A percentile compares a stretch with the other conserved stretches of the same genome.
These are phyloP conservation scores for Orycteropus afer DNA, from an alignment of 2,113 vertebrate genomes.

Conservation along the genomic window DNA sequence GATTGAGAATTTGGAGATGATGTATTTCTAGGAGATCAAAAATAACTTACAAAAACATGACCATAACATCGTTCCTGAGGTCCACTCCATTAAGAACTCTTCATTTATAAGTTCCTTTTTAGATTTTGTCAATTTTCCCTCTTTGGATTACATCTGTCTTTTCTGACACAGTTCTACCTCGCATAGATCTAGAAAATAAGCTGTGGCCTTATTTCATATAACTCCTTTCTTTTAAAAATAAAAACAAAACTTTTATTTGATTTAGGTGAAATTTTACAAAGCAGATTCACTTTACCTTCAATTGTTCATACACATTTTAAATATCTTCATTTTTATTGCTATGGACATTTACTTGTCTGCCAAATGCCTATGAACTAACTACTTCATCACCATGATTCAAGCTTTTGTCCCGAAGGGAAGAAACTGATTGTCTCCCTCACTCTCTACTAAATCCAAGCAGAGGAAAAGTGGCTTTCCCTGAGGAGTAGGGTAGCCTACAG, in stretches of 20 bases:
- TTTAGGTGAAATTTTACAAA: too few relatives aligned
- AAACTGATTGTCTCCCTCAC: background rate
- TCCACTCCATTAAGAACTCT: background rate
- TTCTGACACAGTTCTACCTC: background rate
- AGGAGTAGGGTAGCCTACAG: background rate
- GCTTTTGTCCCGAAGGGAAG: background rate
- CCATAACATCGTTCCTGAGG: background rate
- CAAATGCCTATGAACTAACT: background rate
- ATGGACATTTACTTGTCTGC: background rate
- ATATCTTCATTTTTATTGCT: constrained; percentile 23
- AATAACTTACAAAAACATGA: background rate
- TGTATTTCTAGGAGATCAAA: constrained; percentile 9
- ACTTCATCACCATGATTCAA: background rate
- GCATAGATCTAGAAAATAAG: constrained; percentile 17
- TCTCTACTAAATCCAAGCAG: background rate
- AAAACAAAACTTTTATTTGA: too few relatives aligned
- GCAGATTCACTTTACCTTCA: too few relatives aligned
- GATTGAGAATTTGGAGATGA: background rate
- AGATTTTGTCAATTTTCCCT: background rate
- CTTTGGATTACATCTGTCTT: background rate
- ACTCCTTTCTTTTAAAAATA: too few relatives aligned
- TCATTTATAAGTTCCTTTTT: background rate
- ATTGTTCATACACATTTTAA: too few relatives aligned
- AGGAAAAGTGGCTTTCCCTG: background rate
- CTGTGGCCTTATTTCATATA: background rate